Evolutionary conservation across 1,140 invertebrate genomes (phyloP).

Genomic region (Asbolus verrucosus): DNA sequence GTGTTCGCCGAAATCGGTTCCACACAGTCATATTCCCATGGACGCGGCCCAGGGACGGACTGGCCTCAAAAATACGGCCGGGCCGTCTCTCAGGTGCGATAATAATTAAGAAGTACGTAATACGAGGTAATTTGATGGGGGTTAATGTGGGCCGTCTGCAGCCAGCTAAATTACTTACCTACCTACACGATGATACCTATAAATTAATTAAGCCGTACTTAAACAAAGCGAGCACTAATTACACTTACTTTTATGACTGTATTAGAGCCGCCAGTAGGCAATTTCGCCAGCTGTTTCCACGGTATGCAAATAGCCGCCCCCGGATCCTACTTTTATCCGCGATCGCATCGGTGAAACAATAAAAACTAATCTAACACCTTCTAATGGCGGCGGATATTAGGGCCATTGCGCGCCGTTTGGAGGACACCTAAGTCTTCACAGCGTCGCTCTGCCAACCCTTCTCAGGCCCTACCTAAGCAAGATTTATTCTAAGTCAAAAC

Average conservation of each 20-base stretch:
- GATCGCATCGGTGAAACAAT: constrained; percentile 39
- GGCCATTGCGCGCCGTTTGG: no score
- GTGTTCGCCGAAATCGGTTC: constrained; percentile 44
- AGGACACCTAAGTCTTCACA: no score
- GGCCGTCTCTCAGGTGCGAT: constrained; percentile 54
- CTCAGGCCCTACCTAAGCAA: no score
- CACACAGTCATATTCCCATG: constrained; percentile 23
- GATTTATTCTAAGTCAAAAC: no score
- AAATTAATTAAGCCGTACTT: constrained; percentile 59
- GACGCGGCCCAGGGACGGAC: constrained; percentile 16
- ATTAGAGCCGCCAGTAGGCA: constrained; percentile 51
- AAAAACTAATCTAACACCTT: constrained; percentile 47
- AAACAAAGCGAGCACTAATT: constrained; percentile 58
- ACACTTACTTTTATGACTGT: constrained; percentile 59
- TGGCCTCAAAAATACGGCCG: constrained; percentile 10
- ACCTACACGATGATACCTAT: constrained; percentile 59
- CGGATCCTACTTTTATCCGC: constrained; percentile 38
- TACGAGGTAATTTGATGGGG: constrained; percentile 53
- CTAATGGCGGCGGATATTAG: constrained; percentile 44
- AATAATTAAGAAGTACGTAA: constrained; percentile 54
- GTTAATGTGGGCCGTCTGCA: constrained; percentile 48
- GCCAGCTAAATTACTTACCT: constrained; percentile 43
- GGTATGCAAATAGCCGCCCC: constrained; percentile 34
- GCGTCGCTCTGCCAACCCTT: neutral
- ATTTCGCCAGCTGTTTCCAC: constrained; percentile 34